A percentile compares a stretch with the other conserved stretches of the same genome.
Evolutionary conservation across 1,140 invertebrate genomes (phyloP).

Genomic region (Rhyzopertha dominica): DNA sequence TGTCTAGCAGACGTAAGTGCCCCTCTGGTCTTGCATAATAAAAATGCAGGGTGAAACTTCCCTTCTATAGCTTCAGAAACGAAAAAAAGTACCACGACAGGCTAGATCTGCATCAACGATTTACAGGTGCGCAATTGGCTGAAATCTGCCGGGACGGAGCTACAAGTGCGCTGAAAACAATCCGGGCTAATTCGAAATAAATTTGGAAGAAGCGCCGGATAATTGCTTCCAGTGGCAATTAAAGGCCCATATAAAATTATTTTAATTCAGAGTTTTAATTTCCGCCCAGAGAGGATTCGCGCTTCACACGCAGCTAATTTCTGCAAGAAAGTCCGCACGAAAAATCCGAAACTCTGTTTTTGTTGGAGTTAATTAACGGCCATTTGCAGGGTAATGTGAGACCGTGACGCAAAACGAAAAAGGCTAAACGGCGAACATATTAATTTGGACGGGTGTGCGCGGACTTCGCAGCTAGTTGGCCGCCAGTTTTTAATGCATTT

Average conservation of each 20-base stretch:
- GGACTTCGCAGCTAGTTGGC: no score
- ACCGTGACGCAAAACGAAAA: no score
- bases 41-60: constrained; percentile 4
- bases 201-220: constrained; percentile 13
- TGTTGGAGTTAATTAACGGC: constrained; percentile 25
- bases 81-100: constrained; percentile 1
- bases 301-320: constrained; percentile 20
- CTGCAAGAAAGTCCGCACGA: constrained; percentile 20
- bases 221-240: constrained; percentile 28
- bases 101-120: no score
- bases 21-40: no score
- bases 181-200: constrained; percentile 12
- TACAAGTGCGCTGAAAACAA: neutral
- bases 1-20: no score
- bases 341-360: constrained; percentile 27
- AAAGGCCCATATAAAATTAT: constrained; percentile 32
- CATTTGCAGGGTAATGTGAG: constrained; percentile 20
- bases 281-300: constrained; percentile 16
- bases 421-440: no score
- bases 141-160: neutral
- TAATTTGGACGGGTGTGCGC: no score
- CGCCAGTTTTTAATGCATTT: no score
- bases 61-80: neutral
- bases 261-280: constrained; percentile 31
- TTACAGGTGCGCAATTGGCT: neutral